Evolutionary conservation across 2,797 vertebrate genomes (phyloP).

Genomic region (Chrysocyon brachyurus): DNA sequence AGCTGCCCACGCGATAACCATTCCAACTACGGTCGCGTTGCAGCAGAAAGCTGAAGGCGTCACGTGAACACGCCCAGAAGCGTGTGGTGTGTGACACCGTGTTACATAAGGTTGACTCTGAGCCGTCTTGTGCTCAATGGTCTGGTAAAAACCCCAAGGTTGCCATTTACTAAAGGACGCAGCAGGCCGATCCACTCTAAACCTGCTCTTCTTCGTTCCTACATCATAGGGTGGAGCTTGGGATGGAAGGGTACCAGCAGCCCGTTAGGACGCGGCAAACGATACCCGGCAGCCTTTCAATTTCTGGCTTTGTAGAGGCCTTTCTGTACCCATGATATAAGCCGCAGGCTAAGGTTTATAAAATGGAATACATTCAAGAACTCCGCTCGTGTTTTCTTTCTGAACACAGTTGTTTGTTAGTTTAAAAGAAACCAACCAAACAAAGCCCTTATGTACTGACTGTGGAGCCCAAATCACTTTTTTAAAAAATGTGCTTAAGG

Average conservation of each 20-base stretch:
- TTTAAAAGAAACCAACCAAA: conserved; percentile 60
- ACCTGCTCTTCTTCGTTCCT: not conserved
- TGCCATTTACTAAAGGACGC: not conserved
- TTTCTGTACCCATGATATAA: not conserved
- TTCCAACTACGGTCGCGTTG: not conserved
- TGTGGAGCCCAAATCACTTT: not conserved
- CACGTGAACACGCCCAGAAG: not conserved
- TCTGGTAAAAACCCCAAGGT: not conserved
- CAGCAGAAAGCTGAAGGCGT: not conserved
- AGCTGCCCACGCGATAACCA: not conserved
- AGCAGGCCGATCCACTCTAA: not conserved
- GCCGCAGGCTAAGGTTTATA: not conserved
- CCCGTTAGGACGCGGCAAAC: not conserved
- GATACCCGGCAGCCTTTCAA: not conserved
- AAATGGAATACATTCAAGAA: conserved; percentile 12
- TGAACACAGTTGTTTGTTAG: not conserved
- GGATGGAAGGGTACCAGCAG: not conserved
- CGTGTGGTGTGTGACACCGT: not conserved
- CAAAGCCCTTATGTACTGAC: conserved; percentile 25
- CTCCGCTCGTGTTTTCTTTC: conserved; percentile 2
- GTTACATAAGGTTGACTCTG: not conserved
- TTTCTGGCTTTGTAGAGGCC: not conserved
- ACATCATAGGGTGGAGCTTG: not conserved
- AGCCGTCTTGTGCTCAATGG: not conserved
- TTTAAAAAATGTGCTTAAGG: not conserved